Base-by-base conservation (phyloP, 2,113 vertebrate genomes). In the Engraulis encrasicolus region DNA sequence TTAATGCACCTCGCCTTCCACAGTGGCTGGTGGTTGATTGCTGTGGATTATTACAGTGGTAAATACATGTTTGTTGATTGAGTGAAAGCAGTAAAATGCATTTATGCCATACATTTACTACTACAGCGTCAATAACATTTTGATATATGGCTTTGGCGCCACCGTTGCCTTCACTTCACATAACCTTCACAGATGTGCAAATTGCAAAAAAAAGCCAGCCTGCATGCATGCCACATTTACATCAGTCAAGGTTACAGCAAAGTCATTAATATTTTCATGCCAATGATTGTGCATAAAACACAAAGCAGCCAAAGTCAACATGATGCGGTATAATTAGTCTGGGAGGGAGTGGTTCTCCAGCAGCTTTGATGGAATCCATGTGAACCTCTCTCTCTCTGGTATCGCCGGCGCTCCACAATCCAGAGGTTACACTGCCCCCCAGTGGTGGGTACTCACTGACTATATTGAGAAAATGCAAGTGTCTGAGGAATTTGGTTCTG, bases 331-430 rank as follows among this genome's bases (percentile, higher is more conserved):
- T 74, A 34, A 74, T 74, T 34, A 74, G 15, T 34, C 11, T 74
- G 66, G 66, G 66, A 74, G 66, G 66, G 31, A 74, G 66, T 74
- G 66, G 66, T 34, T 31, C 66, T 74, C 66, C 27, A 74, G 17
- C 27, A 15, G 66, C 66, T 74, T 74, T 74, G 31, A 34, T 74
- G 27, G 66, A 74, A 74, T 31, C 66, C 66, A 34, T n/a, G 27
- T 74, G 23, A 31, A 34, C 66, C 66, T 74, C 34, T 14, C 66
- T 74, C 34, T 14, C 66, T 15, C 66, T 17, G 27, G 34, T 27
- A 74, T 74, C 12, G 4, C 27, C 23, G 31, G 27, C 1, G 27
- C 2, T 27, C 6, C n/a, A 66, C 23, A 74, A 74, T 23, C 11
- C 66, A 74, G 66, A 31, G 66, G 15, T 14, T 74, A 74, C 31